Percentiles rank a stretch among this genome's conserved stretches.
phyloP scores from a whole-genome alignment of 2,797 vertebrate species.

The Molossus molossus region DNA sequence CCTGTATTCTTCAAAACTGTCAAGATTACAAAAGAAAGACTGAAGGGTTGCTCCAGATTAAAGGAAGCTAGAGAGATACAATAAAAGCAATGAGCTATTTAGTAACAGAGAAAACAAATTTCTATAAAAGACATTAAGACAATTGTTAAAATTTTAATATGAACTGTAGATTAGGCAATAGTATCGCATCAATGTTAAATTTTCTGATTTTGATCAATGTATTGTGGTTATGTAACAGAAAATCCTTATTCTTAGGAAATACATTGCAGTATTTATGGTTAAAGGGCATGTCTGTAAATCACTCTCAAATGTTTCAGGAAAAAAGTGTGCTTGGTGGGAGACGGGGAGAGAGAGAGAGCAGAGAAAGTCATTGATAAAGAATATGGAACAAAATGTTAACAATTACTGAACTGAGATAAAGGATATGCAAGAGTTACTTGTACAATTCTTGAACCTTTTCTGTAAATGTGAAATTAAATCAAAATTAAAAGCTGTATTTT shows the following conservation, averaged over 20 bases:
- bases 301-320: conserved; percentile 41
- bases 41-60: conserved; percentile 17
- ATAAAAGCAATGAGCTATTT: neutral
- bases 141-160: conserved; percentile 14
- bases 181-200: conserved; percentile 33
- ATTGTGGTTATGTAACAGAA: conserved; percentile 43
- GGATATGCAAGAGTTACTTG: neutral
- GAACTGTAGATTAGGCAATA: conserved; percentile 11
- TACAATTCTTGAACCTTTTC: neutral
- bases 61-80: neutral
- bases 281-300: neutral
- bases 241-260: conserved; percentile 49
- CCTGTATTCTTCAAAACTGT: conserved; percentile 27
- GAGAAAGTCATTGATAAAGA: neutral
- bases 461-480: conserved; percentile 39
- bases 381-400: conserved; percentile 25
- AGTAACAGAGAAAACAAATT: neutral
- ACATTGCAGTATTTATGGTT: neutral
- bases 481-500: neutral
- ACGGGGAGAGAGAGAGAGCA: neutral
- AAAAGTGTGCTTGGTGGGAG: neutral
- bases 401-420: conserved; percentile 16
- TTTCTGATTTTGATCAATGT: conserved; percentile 46
- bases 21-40: conserved; percentile 49
- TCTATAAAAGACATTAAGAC: conserved; percentile 27